phyloP scores from a whole-genome alignment of 2,888 invertebrate genomes.

The Polyommatus icarus region DNA sequence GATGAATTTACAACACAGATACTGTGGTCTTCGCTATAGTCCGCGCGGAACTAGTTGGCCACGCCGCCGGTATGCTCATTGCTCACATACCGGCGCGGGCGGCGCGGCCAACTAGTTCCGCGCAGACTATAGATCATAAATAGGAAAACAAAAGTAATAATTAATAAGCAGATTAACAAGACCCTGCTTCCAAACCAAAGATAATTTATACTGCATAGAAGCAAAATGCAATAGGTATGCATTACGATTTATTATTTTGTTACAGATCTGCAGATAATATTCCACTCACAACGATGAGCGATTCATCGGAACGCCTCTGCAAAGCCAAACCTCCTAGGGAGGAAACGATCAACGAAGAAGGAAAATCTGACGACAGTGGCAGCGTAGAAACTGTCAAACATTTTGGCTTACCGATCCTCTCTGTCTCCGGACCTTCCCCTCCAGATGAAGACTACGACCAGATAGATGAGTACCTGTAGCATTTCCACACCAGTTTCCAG shows the following conservation, averaged over 20 bases:
- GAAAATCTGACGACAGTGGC: conserved; percentile 71
- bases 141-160: no score
- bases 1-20: no score
- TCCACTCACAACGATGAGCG: conserved; percentile 70
- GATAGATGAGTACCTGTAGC: conserved; percentile 83
- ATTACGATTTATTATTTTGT: conserved; percentile 19
- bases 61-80: no score
- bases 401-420: conserved; percentile 87
- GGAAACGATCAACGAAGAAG: conserved; percentile 74
- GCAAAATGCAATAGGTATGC: neutral
- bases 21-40: no score
- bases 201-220: neutral
- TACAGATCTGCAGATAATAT: conserved; percentile 75
- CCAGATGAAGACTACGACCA: conserved; percentile 85
- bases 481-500: conserved; percentile 76
- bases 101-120: no score
- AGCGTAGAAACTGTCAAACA: conserved; percentile 80
- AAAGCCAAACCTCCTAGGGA: conserved; percentile 64
- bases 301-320: conserved; percentile 77
- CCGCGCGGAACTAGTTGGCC: no score
- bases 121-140: no score
- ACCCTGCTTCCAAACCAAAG: neutral
- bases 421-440: conserved; percentile 89
- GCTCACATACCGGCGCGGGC: no score
- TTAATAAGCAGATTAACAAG: no score